phyloP scores from a whole-genome alignment of 2,113 vertebrate genomes.

The Gasterosteus nipponicus region DNA sequence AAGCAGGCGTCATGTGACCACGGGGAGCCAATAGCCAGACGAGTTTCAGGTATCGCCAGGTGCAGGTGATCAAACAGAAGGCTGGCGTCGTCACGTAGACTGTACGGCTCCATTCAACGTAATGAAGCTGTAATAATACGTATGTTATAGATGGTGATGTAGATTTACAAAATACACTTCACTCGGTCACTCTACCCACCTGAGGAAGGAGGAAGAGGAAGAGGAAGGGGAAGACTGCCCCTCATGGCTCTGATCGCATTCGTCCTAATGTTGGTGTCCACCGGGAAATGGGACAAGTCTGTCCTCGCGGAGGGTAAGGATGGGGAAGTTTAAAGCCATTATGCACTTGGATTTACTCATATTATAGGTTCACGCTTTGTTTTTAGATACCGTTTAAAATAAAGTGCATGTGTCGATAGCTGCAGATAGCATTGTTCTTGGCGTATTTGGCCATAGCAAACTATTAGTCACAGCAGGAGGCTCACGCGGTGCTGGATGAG shows the following conservation, averaged over 20 bases:
- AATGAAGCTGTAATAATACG: slow-evolving; percentile 11
- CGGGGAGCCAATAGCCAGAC: slow-evolving; percentile 48
- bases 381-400: neutral
- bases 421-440: neutral
- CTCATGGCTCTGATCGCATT: slow-evolving; percentile 57
- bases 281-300: slow-evolving; percentile 34
- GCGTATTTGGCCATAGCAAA: neutral
- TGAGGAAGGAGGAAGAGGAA: slow-evolving; percentile 6
- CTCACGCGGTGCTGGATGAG: neutral
- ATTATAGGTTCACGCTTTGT: neutral
- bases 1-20: slow-evolving; percentile 52
- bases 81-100: neutral
- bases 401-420: neutral
- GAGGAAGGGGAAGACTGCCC: slow-evolving; percentile 15
- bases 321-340: neutral
- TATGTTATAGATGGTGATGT: neutral
- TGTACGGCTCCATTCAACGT: neutral
- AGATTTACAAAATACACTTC: neutral
- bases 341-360: neutral
- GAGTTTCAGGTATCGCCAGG: slow-evolving; percentile 53
- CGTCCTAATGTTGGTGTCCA: slow-evolving; percentile 41
- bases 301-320: slow-evolving; percentile 54
- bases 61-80: slow-evolving; percentile 26
- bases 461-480: neutral
- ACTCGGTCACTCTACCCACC: neutral